phyloP scores from a whole-genome alignment of 2,888 invertebrate species.

The Ophion slaviceki region DNA sequence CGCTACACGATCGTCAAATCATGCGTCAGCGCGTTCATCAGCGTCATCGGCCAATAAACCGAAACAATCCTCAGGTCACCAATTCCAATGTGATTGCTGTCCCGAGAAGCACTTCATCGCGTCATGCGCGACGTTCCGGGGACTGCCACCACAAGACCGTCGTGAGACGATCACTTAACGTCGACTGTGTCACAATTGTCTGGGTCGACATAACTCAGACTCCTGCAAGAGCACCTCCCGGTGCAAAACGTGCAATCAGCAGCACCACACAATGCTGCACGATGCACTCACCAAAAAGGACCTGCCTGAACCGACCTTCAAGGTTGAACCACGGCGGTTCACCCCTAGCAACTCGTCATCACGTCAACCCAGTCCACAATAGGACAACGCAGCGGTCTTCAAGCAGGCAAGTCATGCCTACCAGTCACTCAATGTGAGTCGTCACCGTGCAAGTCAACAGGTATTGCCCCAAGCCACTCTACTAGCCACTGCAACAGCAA shows the following conservation, averaged over 20 bases:
- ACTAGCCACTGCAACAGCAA: not conserved
- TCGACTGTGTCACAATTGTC: not conserved
- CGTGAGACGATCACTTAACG: not conserved
- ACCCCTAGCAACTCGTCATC: not conserved
- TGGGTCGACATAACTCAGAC: not conserved
- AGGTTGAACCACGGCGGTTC: not conserved
- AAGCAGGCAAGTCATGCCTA: not conserved
- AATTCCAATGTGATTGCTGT: not conserved
- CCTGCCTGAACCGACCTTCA: not conserved
- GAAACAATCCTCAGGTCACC: not conserved
- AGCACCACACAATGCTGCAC: not conserved
- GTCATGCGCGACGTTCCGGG: not conserved
- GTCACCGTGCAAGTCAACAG: not conserved
- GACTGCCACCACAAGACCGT: not conserved
- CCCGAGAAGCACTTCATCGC: not conserved
- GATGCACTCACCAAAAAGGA: not conserved
- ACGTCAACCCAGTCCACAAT: not conserved
- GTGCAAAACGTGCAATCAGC: not conserved
- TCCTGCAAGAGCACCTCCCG: not conserved
- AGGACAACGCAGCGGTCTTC: not conserved
- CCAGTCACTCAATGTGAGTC: not conserved
- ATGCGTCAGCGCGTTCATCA: not conserved
- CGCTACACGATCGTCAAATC: not conserved
- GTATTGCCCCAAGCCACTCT: not conserved
- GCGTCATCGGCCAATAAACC: not conserved